These are phyloP conservation scores for Sebastes hopkinsi DNA, from an alignment of 2,797 vertebrate species.

Conservation along the genomic window DNA sequence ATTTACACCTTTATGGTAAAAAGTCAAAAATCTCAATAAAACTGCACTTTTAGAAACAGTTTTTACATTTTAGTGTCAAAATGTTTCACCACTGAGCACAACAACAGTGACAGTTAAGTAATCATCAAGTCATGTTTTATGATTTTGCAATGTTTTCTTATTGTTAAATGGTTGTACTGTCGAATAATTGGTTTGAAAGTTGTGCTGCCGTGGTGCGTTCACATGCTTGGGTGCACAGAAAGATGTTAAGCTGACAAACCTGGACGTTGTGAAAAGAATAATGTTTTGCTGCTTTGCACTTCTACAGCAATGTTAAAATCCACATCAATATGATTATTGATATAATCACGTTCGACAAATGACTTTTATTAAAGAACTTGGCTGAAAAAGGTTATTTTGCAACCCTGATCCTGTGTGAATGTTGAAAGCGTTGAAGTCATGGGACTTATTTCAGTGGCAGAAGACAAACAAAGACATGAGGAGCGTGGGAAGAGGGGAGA, in stretches of 20 bases:
- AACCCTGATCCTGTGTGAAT: background rate
- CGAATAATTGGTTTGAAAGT: no score
- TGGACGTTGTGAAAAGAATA: background rate
- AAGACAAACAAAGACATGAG: background rate
- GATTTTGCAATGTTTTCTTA: background rate
- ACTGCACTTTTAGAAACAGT: background rate
- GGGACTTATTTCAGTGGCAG: no score
- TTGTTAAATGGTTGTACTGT: no score
- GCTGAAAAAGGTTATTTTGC: background rate
- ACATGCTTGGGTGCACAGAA: background rate
- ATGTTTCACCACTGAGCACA: background rate
- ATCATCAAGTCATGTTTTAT: background rate
- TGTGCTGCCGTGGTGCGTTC: background rate
- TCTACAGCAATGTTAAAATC: background rate
- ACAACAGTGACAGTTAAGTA: background rate
- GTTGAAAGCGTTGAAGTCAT: background rate
- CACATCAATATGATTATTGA: background rate
- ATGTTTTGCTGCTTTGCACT: background rate
- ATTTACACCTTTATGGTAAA: background rate
- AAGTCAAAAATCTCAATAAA: background rate
- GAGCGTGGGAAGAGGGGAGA: background rate
- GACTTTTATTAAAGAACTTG: background rate
- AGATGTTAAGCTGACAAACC: background rate
- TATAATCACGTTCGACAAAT: background rate
- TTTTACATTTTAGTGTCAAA: background rate